Conservation (phyloP, 2,113 vertebrate genomes). For the Coryphaenoides rupestris region DNA sequence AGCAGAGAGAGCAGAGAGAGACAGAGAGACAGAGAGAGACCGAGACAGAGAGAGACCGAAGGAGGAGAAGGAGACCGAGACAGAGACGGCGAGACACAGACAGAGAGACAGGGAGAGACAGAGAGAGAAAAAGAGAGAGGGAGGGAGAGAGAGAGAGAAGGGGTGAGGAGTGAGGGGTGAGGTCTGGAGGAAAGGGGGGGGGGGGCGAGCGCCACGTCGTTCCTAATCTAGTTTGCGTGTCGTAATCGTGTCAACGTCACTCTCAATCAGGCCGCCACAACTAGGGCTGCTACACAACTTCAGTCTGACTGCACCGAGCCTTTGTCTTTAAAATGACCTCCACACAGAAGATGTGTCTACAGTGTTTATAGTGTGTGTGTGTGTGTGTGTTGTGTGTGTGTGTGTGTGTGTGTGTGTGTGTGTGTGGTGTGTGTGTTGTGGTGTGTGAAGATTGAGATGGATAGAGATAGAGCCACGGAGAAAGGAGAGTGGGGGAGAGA, state of each 20-base stretch:
- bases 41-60: too few species aligned
- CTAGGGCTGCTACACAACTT: slow-evolving; percentile 76
- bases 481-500: neutral
- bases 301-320: slow-evolving; percentile 68
- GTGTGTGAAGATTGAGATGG: neutral
- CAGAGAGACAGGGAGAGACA: too few species aligned
- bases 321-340: slow-evolving; percentile 78
- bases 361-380: neutral
- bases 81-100: too few species aligned
- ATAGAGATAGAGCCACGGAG: slow-evolving; percentile 17
- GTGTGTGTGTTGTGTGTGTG: neutral
- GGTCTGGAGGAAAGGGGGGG: slow-evolving; percentile 48
- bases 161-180: slow-evolving; percentile 4
- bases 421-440: neutral
- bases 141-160: too few species aligned
- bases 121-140: slow-evolving; percentile 15
- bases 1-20: slow-evolving; percentile 31
- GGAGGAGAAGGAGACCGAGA: too few species aligned
- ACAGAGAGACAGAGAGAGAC: too few species aligned
- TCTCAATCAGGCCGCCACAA: slow-evolving; percentile 78
- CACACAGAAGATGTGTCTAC: slow-evolving; percentile 45
- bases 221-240: slow-evolving; percentile 78
- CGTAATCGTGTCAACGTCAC: slow-evolving; percentile 82
- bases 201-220: slow-evolving; percentile 67
- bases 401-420: slow-evolving; percentile 3